phyloP scores from a whole-genome alignment of 2,888 invertebrate genomes.

The Adela reaumurella region DNA sequence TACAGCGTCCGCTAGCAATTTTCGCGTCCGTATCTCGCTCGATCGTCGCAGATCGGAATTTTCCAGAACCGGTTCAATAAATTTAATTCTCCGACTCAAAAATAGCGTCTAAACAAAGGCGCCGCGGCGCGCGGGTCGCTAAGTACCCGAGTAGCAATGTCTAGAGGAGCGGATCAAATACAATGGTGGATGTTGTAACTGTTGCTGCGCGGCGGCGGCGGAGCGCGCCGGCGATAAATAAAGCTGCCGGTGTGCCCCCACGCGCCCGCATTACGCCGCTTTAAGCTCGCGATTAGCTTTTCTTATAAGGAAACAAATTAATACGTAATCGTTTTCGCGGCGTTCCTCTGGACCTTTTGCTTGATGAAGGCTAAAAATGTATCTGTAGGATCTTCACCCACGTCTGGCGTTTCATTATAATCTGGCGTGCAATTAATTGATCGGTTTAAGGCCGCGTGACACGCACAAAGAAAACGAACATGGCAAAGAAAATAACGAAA shows the following conservation, averaged over 20 bases:
- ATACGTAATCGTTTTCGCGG: not conserved
- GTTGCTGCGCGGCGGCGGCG: constrained; percentile 8
- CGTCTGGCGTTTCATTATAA: no score
- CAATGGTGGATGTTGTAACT: constrained; percentile 4
- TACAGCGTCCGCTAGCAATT: not conserved
- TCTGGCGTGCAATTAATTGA: no score
- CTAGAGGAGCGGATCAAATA: not conserved
- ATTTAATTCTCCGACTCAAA: not conserved
- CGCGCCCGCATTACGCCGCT: not conserved
- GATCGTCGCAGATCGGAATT: not conserved
- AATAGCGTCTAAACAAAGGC: not conserved
- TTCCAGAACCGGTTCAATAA: not conserved
- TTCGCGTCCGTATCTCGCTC: not conserved
- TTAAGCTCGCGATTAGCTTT: constrained; percentile 1
- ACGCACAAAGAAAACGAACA: no score
- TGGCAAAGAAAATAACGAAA: no score
- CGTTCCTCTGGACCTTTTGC: not conserved
- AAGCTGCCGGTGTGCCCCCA: not conserved
- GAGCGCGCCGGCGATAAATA: not conserved
- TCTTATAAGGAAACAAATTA: constrained; percentile 2
- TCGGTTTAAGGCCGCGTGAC: no score
- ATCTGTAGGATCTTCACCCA: no score
- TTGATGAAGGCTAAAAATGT: not conserved
- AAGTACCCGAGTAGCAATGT: no score
- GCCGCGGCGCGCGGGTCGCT: not conserved